Percentiles rank a stretch among this genome's conserved stretches.
phyloP scores from a whole-genome alignment of 30 jellyfish, hydroid and myxozoan species.

The Hydractinia symbiolongicarpus region DNA sequence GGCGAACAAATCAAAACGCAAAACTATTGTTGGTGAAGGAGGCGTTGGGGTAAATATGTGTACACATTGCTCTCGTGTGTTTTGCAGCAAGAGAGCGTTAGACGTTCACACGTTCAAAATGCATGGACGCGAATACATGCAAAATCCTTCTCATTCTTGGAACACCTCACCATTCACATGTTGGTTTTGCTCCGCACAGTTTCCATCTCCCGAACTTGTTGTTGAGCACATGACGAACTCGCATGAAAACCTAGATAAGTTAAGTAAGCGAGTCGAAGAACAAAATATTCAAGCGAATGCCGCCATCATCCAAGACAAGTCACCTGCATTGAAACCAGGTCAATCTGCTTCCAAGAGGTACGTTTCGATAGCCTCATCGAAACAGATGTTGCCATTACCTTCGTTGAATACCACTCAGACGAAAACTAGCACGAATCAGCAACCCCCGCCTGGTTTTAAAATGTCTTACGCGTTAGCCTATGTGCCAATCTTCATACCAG shows the following conservation, averaged over 20 bases:
- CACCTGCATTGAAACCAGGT: not conserved
- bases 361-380: constrained; percentile 23
- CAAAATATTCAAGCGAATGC: constrained; percentile 16
- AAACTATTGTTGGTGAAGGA: constrained; percentile 3
- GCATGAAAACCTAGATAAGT: constrained; percentile 35
- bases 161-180: constrained; percentile 34
- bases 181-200: constrained; percentile 37
- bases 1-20: not conserved
- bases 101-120: constrained; percentile 35
- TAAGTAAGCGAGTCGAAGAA: constrained; percentile 43
- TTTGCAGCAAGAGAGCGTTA: constrained; percentile 42
- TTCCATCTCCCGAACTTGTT: constrained; percentile 31
- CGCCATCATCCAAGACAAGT: not conserved
- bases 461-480: constrained; percentile 42
- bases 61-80: constrained; percentile 41
- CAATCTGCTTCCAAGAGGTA: not conserved
- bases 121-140: constrained; percentile 45
- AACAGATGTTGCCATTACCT: constrained; percentile 19
- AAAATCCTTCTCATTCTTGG: constrained; percentile 12
- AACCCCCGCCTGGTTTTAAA: constrained; percentile 44
- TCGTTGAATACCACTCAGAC: constrained; percentile 6
- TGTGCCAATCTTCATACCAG: constrained; percentile 38
- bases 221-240: constrained; percentile 43
- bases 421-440: not conserved
- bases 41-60: constrained; percentile 28